A percentile compares a stretch with the other conserved stretches of the same genome.
Conservation (phyloP, 2,888 invertebrate genomes). For the Chaetogeoica ovagalla region DNA sequence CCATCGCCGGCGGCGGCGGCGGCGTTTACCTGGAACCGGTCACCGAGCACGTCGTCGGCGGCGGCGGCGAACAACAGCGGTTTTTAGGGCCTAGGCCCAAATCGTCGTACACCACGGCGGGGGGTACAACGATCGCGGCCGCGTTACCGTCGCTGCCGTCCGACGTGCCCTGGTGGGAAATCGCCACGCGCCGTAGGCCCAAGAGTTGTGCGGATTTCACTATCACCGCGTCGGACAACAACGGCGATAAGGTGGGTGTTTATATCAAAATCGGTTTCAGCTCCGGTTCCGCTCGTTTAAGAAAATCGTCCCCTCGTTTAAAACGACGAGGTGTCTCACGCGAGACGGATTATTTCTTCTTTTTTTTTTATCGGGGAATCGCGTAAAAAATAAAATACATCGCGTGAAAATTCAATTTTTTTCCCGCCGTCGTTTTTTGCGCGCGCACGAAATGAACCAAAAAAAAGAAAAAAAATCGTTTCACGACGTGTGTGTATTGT, state of each 20-base stretch:
- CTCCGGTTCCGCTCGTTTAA: no score
- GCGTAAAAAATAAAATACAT: no score
- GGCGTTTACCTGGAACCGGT: slow-evolving; percentile 59
- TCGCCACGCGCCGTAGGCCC: slow-evolving; percentile 77
- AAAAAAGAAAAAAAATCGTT: slow-evolving; percentile 8
- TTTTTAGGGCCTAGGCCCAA: slow-evolving; percentile 54
- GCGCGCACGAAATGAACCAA: not conserved
- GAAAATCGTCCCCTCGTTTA: no score
- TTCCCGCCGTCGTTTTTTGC: no score
- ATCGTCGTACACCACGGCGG: slow-evolving; percentile 54
- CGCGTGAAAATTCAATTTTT: no score
- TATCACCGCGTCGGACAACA: not conserved
- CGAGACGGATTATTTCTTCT: no score
- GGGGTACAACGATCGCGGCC: no score
- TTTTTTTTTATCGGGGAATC: no score
- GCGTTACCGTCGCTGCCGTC: slow-evolving; percentile 68
- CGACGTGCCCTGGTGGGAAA: slow-evolving; percentile 84
- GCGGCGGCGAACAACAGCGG: slow-evolving; percentile 59
- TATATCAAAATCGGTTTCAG: no score
- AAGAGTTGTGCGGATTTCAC: slow-evolving; percentile 74
- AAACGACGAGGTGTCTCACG: no score
- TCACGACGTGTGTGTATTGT: slow-evolving; percentile 14
- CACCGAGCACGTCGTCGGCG: slow-evolving; percentile 66
- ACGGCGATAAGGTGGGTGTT: slow-evolving; percentile 11
- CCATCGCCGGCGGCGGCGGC: slow-evolving; percentile 56